Base-by-base conservation (phyloP, 53 echinoderm and acorn worm genomes). In the Echinarachnius parma region DNA sequence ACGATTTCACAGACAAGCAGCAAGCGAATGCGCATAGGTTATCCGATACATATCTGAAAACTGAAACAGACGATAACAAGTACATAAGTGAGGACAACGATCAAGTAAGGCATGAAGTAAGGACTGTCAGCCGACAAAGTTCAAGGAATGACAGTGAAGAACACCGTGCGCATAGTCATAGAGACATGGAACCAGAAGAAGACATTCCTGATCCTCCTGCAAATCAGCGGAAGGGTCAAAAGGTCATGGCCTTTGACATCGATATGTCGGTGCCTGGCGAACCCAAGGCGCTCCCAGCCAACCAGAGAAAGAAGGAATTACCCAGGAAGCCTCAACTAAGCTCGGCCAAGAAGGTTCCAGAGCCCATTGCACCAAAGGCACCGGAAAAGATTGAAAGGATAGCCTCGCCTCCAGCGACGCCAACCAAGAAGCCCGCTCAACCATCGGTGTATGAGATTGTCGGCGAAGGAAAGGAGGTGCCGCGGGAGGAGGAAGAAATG, bases 361-460 rank as follows among this genome's bases (percentile, higher is more conserved):
- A 79, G 21, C n/a, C n/a, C n/a, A n/a, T n/a, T n/a, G n/a, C n/a
- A n/a, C n/a, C n/a, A n/a, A 53, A 61, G 27, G 72, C 60, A 3
- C 39, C 45, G 42, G 29, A 71, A 28, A 61, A 57, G 39, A 33
- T 75, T 16, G 31, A 60, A 21, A 77, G 78, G 47, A 48, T 74
- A 31, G 4, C 69, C 3, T 30, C 67, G 2, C 71, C 78, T 22
- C 62, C 70, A 11, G 46, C 53, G 30, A 76, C 82, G 14, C 81
- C 87, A 0, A 75, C 75, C 14, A 76, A 75, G 48, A 87, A 70
- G 64, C 68, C 68, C 55, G 74, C 74, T 28, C 82, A 63, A 14
- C 82, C 71, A 21, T 87, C 87, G 0, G 44, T 87, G 31, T 87
- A 87, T 29, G 83, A 88, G 34, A 82, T 82, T 19, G 86, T 90